Percentiles rank a stretch among this genome's conserved stretches.
These are phyloP conservation scores for Fregata magnificens DNA, from an alignment of 2,113 vertebrate species.

Conservation along the genomic window DNA sequence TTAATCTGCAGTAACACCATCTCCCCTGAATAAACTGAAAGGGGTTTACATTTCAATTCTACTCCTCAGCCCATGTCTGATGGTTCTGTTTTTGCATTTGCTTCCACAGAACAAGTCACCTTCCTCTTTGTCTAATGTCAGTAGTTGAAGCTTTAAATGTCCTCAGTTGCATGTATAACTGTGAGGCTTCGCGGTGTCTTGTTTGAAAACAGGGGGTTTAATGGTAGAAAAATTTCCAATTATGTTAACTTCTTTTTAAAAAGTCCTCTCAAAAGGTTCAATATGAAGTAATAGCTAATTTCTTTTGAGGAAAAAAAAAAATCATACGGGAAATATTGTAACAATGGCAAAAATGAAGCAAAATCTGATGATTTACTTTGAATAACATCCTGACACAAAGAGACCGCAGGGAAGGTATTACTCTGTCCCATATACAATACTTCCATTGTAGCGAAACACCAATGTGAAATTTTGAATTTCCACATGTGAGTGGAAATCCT, in stretches of 20 bases:
- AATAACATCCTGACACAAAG: not conserved
- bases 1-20: not conserved
- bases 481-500: not conserved
- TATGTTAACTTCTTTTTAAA: not conserved
- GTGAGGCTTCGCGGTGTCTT: not conserved
- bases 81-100: not conserved
- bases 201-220: not conserved
- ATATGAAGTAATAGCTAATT: not conserved
- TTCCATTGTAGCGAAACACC: not conserved
- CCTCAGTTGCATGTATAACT: not conserved
- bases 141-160: not conserved
- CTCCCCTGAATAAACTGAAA: not conserved
- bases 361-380: conserved; percentile 20
- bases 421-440: not conserved
- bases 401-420: not conserved
- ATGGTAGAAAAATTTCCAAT: not conserved
- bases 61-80: not conserved
- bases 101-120: not conserved
- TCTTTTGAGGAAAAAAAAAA: not conserved
- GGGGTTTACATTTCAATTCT: not conserved
- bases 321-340: conserved; percentile 10
- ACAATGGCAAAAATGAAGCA: conserved; percentile 34
- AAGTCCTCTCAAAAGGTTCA: not conserved
- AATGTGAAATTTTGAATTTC: not conserved
- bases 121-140: not conserved